phyloP scores from a whole-genome alignment of 92 coral and sea anemone genomes.

The Anthopleura xanthogrammica region DNA sequence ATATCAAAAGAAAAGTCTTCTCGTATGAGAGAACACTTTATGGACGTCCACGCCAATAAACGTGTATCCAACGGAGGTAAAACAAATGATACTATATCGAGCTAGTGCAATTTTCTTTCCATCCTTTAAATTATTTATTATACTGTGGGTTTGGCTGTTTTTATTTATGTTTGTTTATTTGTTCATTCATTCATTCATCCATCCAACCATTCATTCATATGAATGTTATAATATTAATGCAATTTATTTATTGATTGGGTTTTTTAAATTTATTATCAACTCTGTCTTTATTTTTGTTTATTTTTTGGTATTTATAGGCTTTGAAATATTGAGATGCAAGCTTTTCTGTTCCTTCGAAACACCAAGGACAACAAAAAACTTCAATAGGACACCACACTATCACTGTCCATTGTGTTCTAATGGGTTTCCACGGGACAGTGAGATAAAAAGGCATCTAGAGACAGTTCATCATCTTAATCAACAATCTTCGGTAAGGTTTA shows the following conservation, averaged over 20 bases:
- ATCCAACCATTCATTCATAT: not conserved
- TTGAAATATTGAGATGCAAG: conserved; percentile 1
- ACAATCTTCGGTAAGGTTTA: not conserved
- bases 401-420: conserved; percentile 2
- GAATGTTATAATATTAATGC: not conserved
- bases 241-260: not conserved
- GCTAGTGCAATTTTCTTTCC: not conserved
- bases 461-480: not conserved
- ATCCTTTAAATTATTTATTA: not conserved
- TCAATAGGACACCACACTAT: conserved; percentile 2
- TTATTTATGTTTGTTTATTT: not conserved
- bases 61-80: no score
- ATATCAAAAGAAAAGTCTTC: conserved; percentile 8
- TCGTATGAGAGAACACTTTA: not conserved
- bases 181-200: not conserved
- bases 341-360: not conserved
- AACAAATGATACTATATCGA: no score
- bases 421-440: conserved; percentile 1
- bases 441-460: not conserved
- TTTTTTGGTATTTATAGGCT: not conserved
- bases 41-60: no score
- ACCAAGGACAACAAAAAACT: conserved; percentile 2
- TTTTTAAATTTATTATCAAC: not conserved
- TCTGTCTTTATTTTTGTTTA: not conserved
- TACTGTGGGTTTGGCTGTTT: not conserved